Conservation (phyloP, 2,113 vertebrate species). For the Thinocorus orbignyianus region DNA sequence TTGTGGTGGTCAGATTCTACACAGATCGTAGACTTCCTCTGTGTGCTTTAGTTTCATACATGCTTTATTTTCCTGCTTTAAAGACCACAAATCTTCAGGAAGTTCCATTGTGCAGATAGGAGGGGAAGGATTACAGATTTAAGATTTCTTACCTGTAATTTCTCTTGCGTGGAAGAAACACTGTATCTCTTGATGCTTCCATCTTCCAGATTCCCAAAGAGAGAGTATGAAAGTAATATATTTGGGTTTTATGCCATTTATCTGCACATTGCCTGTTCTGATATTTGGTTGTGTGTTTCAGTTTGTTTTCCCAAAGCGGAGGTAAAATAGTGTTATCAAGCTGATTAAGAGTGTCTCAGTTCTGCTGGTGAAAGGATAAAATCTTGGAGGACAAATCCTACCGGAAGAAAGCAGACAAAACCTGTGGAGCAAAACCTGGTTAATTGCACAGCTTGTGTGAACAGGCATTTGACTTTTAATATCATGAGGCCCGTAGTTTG, state of each 20-base stretch:
- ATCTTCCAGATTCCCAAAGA: background rate
- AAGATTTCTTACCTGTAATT: background rate
- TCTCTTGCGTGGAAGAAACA: background rate
- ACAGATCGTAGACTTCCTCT: background rate
- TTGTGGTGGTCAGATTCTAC: background rate
- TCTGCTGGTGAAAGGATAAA: background rate
- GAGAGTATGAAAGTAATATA: background rate
- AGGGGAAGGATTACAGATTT: background rate
- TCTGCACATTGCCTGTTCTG: background rate
- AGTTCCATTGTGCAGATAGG: background rate
- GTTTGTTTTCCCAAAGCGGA: background rate
- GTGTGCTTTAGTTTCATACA: background rate
- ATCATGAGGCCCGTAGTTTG: background rate
- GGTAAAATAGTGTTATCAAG: background rate
- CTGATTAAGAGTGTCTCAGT: background rate
- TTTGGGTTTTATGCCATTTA: background rate
- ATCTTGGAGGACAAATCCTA: background rate
- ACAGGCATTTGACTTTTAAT: background rate
- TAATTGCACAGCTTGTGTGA: background rate
- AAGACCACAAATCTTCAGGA: background rate
- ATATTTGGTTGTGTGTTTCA: background rate
- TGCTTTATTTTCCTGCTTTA: background rate
- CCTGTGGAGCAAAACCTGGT: background rate
- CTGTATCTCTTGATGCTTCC: background rate
- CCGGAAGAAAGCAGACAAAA: background rate